Conservation (phyloP, 2,797 vertebrate genomes). For the Hypotaenidia okinawae region DNA sequence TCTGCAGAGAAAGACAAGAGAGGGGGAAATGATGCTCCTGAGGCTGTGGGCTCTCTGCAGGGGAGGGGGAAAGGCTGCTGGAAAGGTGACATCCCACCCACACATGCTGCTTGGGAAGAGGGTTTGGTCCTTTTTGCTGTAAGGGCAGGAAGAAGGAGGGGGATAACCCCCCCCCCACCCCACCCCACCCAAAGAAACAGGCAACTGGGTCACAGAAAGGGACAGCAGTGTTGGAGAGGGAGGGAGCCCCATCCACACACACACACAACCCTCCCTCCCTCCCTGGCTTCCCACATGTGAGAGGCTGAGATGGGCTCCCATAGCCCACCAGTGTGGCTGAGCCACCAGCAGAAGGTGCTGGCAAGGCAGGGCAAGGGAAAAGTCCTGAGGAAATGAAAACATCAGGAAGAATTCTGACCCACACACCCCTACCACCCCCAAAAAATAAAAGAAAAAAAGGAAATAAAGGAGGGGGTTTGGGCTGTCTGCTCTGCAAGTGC, state of each 20-base stretch:
- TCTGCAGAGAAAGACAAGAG: not conserved
- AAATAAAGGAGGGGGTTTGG: not conserved
- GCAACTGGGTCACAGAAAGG: not conserved
- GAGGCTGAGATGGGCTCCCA: not conserved
- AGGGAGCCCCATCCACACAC: not conserved
- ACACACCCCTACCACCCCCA: no score
- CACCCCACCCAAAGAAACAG: accelerated
- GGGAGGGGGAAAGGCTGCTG: not conserved
- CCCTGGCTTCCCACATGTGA: not conserved
- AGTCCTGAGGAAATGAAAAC: not conserved
- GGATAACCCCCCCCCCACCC: not conserved
- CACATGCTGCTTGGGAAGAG: not conserved
- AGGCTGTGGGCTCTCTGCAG: not conserved
- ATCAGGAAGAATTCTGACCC: not conserved
- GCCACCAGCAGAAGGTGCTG: not conserved
- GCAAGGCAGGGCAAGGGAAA: not conserved
- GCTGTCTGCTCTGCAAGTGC: not conserved
- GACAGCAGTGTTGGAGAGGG: accelerated
- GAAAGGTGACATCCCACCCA: not conserved
- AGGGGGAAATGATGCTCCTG: not conserved
- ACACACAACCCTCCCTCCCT: not conserved
- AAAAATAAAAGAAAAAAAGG: not conserved
- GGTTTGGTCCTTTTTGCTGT: not conserved
- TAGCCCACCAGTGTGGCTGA: not conserved
- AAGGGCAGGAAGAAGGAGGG: not conserved